A percentile compares a stretch with the other conserved stretches of the same genome.
phyloP scores from a whole-genome alignment of 2,113 vertebrate genomes.

The Podarcis muralis region DNA sequence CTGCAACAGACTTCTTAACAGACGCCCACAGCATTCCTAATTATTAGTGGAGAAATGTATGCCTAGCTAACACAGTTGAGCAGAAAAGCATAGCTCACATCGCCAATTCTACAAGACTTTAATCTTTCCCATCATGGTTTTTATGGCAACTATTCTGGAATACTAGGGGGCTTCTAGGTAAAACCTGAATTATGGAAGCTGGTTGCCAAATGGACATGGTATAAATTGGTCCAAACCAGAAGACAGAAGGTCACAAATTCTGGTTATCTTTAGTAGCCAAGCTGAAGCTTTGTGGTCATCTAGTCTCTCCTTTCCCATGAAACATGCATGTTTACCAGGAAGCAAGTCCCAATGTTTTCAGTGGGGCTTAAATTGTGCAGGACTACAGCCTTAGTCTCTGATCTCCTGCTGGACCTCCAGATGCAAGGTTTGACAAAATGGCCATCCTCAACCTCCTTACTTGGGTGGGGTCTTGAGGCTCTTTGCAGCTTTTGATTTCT shows the following conservation, averaged over 20 bases:
- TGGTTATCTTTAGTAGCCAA: background rate
- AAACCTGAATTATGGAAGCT: background rate
- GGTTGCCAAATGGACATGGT: background rate
- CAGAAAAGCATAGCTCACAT: background rate
- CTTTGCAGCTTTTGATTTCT: background rate
- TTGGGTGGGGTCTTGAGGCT: background rate
- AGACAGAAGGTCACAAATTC: background rate
- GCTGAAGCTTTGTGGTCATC: background rate
- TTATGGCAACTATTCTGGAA: background rate
- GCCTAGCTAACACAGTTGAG: background rate
- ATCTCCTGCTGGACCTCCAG: background rate
- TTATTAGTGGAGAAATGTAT: background rate
- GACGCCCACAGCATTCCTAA: background rate
- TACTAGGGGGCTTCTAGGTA: background rate
- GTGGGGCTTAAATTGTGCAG: background rate
- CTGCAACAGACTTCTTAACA: background rate
- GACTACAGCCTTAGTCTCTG: too few species aligned
- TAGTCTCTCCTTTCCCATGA: background rate
- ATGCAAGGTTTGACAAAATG: background rate
- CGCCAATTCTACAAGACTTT: background rate
- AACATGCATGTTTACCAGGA: background rate
- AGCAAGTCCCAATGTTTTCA: background rate
- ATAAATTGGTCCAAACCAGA: background rate
- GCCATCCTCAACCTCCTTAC: background rate
- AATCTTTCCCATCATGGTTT: background rate